Conservation (phyloP, 1,140 invertebrate species). For the Chionoecetes opilio region DNA sequence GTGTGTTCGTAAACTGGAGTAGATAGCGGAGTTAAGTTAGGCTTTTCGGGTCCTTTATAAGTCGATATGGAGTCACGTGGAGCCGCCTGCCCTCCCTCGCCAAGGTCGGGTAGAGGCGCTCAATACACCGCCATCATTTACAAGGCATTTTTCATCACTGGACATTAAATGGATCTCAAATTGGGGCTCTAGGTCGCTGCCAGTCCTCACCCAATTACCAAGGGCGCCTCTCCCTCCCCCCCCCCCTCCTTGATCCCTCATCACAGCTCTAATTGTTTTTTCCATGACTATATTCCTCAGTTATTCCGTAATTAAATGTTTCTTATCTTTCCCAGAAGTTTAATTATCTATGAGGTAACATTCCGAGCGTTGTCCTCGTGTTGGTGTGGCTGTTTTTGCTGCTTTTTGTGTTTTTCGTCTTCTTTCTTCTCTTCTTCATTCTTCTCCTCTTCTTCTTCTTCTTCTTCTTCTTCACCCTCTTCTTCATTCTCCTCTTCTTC, state of each 20-base stretch:
- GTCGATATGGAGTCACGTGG: no score
- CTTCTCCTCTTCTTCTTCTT: background rate
- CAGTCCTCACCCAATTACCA: background rate
- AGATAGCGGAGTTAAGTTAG: no score
- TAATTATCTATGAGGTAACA: no score
- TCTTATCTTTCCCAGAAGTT: no score
- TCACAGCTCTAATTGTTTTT: background rate
- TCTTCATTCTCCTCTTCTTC: background rate
- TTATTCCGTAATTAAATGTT: slow-evolving; percentile 9
- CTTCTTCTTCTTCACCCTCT: background rate
- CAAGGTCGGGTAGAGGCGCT: background rate
- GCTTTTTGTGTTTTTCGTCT: no score
- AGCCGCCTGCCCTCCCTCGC: no score
- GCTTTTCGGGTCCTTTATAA: no score
- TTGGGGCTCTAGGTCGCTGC: background rate
- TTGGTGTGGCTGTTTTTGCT: no score
- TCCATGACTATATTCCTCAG: background rate
- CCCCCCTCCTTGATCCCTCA: background rate
- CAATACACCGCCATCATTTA: background rate
- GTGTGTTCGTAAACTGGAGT: no score
- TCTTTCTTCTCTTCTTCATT: no score
- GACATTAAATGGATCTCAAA: background rate
- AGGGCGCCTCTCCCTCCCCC: background rate
- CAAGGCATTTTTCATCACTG: background rate
- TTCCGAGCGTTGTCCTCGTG: no score